Evolutionary conservation across 2,113 vertebrate genomes (phyloP), one percentile per base, ranked within the genome.

Genomic region (Sinocyclocheilus maitianheensis): DNA sequence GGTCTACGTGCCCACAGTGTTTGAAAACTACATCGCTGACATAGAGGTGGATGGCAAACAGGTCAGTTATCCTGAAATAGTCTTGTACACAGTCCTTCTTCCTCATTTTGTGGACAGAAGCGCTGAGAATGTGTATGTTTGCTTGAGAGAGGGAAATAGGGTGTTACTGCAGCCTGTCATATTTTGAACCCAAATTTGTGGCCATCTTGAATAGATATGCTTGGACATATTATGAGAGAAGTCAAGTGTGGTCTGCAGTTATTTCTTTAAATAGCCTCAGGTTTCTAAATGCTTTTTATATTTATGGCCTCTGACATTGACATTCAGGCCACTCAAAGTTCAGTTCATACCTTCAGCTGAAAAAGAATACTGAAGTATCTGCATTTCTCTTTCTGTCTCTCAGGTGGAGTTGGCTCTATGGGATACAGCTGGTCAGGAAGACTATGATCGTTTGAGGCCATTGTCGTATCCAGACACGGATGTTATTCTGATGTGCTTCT

Each of bases 401-500:
- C 34, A 99, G 98, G 98, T 99, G 92, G 98, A 99, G 94, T 92
- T 99, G 90, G 98, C 98, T 0, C 92, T 99, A 62, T 99, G 98
- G 98, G 98, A 99, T 90, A 99, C 98, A 2, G 98, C 97, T 0
- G 98, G 98, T n/a, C 97, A 99, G 91, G 98, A 99, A 90, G 98
- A 99, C 93, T 99, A 99, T 0, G 98, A 99, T 90, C 90, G 98
- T 53, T 93, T 99, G 92, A 93, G 98, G 87, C 98, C 98, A 9
- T 97, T 99, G 86, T 99, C 97, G 0, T 99, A 99, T 91, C 98
- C 98, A 0, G 98, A 99, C 94, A 99, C 98, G 0, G 98, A 99
- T 0, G 98, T 99, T 51, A 99, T 99, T 91, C 97, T 99, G 89
- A 99, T 99, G 98, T 99, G 98, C 90, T 99, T 99, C 86, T 99